These are phyloP conservation scores for Diaperis boleti DNA, from an alignment of 2,888 invertebrate species.

Conservation along the genomic window DNA sequence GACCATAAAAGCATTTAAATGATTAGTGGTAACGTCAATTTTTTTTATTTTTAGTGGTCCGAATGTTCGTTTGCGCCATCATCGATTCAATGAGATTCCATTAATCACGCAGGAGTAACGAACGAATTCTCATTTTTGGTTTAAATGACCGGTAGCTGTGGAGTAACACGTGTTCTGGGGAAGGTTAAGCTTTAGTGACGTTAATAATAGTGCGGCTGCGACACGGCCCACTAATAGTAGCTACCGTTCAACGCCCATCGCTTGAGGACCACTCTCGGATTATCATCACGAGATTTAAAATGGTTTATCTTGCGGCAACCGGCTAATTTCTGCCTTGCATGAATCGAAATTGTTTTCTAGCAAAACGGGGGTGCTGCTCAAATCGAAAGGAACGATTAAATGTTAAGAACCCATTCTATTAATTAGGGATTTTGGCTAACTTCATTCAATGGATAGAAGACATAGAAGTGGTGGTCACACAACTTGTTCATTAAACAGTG, in stretches of 20 bases:
- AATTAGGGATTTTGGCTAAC: too few relatives aligned
- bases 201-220: constrained; percentile 50
- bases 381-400: too few relatives aligned
- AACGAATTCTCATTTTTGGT: constrained; percentile 32
- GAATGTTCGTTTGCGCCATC: constrained; percentile 32
- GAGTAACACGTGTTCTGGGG: constrained; percentile 43
- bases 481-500: too few relatives aligned
- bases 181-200: constrained; percentile 45
- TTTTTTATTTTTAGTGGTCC: constrained; percentile 36
- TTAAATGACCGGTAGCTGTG: constrained; percentile 23
- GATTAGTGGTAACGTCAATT: constrained; percentile 31
- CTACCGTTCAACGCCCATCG: constrained; percentile 52
- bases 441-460: too few relatives aligned
- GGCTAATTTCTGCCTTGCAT: constrained; percentile 9
- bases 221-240: constrained; percentile 49
- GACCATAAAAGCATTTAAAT: constrained; percentile 38
- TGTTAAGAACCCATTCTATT: too few relatives aligned
- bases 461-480: too few relatives aligned
- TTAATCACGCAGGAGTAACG: constrained; percentile 33
- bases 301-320: constrained; percentile 11
- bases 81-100: constrained; percentile 35
- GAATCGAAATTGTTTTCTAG: background rate
- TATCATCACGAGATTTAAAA: constrained; percentile 33
- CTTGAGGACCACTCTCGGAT: constrained; percentile 44
- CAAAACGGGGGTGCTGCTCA: too few relatives aligned